phyloP scores from a whole-genome alignment of 2,113 vertebrate species.

The Lophura nycthemera region DNA sequence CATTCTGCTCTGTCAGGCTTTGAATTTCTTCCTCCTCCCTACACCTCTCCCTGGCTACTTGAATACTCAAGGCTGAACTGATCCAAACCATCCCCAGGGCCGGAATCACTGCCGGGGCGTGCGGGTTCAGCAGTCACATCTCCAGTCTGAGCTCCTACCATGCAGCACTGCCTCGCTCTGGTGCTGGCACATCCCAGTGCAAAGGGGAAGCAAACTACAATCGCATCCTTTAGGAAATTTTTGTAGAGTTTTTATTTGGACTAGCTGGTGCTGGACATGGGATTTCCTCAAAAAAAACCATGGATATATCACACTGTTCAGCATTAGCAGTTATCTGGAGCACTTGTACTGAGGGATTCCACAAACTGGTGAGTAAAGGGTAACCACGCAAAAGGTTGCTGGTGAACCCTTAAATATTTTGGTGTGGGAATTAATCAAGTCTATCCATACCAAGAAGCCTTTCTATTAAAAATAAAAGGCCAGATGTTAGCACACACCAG shows the following conservation, averaged over 20 bases:
- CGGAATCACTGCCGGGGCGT: not conserved
- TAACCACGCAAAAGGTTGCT: not conserved
- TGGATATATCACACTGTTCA: not conserved
- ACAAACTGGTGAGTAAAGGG: not conserved
- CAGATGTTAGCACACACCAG: not conserved
- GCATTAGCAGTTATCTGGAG: not conserved
- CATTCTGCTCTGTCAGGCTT: slow-evolving; percentile 11
- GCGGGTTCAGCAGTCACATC: not conserved
- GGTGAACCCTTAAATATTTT: slow-evolving; percentile 4
- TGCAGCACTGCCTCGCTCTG: not conserved
- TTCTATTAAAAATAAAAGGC: not conserved
- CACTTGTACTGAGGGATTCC: not conserved
- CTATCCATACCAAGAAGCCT: not conserved
- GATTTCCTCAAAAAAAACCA: not conserved
- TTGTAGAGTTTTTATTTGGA: not conserved
- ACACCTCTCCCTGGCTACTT: not conserved
- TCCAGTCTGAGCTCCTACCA: not conserved
- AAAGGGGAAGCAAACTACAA: not conserved
- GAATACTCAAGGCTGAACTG: not conserved
- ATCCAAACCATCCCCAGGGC: not conserved
- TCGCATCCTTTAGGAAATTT: not conserved
- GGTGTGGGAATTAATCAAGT: not conserved
- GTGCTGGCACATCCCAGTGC: not conserved
- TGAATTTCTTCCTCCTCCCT: slow-evolving; percentile 13
- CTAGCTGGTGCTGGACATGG: not conserved